Evolutionary conservation across 2,113 vertebrate species (phyloP).

Genomic region (Mionectes macconnelli): DNA sequence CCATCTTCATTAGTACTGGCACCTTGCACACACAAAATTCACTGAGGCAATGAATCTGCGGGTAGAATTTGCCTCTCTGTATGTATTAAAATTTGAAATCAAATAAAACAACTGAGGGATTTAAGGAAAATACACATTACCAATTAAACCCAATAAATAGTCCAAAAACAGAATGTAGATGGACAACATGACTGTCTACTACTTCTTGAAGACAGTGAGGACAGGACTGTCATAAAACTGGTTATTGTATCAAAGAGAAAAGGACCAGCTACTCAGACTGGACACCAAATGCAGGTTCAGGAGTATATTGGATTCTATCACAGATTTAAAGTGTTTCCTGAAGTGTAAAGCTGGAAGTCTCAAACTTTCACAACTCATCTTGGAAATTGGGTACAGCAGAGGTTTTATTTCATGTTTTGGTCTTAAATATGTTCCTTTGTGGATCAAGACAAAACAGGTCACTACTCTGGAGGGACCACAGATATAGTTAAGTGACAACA

Average conservation of each 20-base stretch:
- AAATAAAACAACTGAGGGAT: not conserved
- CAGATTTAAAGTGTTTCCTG: not conserved
- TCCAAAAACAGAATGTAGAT: rapidly evolving
- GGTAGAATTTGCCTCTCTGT: not conserved
- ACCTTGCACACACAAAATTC: not conserved
- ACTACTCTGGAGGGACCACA: not conserved
- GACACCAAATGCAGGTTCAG: not conserved
- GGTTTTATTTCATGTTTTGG: not conserved
- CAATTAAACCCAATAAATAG: not conserved
- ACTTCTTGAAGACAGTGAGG: not conserved
- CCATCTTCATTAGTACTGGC: not conserved
- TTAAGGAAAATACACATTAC: not conserved
- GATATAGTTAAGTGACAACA: not conserved
- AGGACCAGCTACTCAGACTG: not conserved
- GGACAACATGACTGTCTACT: not conserved
- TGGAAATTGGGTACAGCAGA: not conserved
- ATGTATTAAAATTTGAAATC: not conserved
- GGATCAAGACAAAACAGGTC: not conserved
- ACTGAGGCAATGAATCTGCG: not conserved
- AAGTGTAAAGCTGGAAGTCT: not conserved
- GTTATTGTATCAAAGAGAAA: not conserved
- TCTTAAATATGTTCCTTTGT: not conserved
- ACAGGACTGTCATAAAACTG: not conserved
- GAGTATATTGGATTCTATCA: not conserved
- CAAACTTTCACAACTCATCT: not conserved